Conservation (phyloP, 2,888 invertebrate species). For the Pandemis heparana region DNA sequence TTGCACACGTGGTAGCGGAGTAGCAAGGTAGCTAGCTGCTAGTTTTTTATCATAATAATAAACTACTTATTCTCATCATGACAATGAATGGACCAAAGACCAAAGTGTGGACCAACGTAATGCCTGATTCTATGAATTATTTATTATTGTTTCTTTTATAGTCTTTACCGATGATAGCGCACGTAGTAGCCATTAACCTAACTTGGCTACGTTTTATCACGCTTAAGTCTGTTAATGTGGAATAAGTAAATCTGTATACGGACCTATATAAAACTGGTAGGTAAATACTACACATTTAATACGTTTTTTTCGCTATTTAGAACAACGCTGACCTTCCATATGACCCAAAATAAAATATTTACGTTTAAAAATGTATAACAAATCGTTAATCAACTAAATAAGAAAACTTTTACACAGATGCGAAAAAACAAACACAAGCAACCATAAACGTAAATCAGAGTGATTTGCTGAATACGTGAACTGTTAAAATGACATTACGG, state of each 20-base stretch:
- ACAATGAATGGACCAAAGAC: too few species aligned
- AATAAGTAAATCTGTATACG: neutral
- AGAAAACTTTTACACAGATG: slow-evolving; percentile 13
- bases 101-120: too few species aligned
- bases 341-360: slow-evolving; percentile 18
- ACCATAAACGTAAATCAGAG: slow-evolving; percentile 26
- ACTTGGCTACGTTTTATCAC: slow-evolving; percentile 33
- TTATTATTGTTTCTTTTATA: slow-evolving; percentile 18
- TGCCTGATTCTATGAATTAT: neutral
- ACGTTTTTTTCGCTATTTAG: neutral
- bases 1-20: too few species aligned
- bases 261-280: neutral
- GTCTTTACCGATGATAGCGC: slow-evolving; percentile 16
- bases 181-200: slow-evolving; percentile 30
- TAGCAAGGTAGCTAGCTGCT: too few species aligned
- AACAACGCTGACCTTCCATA: slow-evolving; percentile 11
- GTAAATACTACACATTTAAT: neutral
- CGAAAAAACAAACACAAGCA: slow-evolving; percentile 22
- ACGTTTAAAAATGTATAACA: slow-evolving; percentile 30
- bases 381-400: slow-evolving; percentile 37
- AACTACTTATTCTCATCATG: too few species aligned
- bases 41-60: too few species aligned
- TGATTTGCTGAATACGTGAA: slow-evolving; percentile 24
- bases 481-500: slow-evolving; percentile 19
- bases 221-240: neutral